Percentiles rank a stretch among this genome's conserved stretches.
These are phyloP conservation scores for Diaprepes abbreviatus DNA, from an alignment of 2,888 invertebrate species.

Conservation along the genomic window DNA sequence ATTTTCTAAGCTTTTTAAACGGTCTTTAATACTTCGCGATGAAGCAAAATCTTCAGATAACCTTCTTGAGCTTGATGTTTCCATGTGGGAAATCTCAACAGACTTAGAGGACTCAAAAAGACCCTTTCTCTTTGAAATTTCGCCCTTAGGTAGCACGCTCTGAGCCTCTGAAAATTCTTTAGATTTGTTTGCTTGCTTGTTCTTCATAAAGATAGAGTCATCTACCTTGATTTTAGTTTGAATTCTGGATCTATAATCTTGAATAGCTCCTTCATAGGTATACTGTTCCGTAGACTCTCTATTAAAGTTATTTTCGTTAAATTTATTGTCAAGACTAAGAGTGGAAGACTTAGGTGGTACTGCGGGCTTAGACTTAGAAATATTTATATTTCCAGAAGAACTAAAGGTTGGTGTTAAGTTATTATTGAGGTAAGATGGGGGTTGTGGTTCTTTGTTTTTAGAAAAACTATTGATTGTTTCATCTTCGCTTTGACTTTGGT, in stretches of 20 bases:
- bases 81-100: slow-evolving; percentile 66
- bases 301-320: slow-evolving; percentile 66
- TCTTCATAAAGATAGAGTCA: slow-evolving; percentile 60
- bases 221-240: slow-evolving; percentile 67
- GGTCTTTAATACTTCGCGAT: slow-evolving; percentile 80
- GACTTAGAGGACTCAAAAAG: slow-evolving; percentile 82
- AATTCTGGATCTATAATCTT: slow-evolving; percentile 86
- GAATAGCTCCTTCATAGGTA: slow-evolving; percentile 89
- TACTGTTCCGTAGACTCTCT: slow-evolving; percentile 83
- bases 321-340: slow-evolving; percentile 41
- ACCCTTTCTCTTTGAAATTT: slow-evolving; percentile 85
- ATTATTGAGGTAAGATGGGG: slow-evolving; percentile 71
- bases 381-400: slow-evolving; percentile 46
- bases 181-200: slow-evolving; percentile 57
- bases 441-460: slow-evolving; percentile 41
- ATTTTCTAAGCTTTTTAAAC: slow-evolving; percentile 78
- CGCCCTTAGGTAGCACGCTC: slow-evolving; percentile 78
- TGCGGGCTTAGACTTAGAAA: slow-evolving; percentile 45
- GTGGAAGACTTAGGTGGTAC: slow-evolving; percentile 45
- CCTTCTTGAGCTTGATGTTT: slow-evolving; percentile 67
- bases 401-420: slow-evolving; percentile 66
- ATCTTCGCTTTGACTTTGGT: slow-evolving; percentile 64
- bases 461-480: slow-evolving; percentile 54
- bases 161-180: slow-evolving; percentile 62
- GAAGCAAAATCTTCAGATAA: slow-evolving; percentile 76